phyloP scores from a whole-genome alignment of 2,113 vertebrate species.

The Corythornis madagascariensis region DNA sequence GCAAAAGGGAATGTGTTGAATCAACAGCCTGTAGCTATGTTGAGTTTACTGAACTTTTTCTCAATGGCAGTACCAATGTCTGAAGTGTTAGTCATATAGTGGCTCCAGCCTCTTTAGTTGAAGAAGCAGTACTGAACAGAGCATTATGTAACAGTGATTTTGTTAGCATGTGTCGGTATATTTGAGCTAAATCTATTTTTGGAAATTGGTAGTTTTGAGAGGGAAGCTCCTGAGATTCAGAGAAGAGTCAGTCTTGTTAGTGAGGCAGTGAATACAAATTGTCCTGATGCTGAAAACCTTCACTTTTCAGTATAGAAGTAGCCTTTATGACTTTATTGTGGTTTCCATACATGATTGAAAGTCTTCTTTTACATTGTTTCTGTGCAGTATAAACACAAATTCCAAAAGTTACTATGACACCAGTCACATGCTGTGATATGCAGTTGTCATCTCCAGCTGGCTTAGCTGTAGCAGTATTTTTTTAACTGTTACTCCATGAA shows the following conservation, averaged over 20 bases:
- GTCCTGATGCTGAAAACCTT: background rate
- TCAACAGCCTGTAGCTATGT: background rate
- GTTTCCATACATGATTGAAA: background rate
- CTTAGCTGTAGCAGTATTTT: background rate
- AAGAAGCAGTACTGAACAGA: background rate
- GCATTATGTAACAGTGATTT: background rate
- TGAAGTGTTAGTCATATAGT: background rate
- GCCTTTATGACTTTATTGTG: background rate
- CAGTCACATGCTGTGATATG: slow-evolving; percentile 10
- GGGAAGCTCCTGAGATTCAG: background rate
- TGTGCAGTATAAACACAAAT: slow-evolving; percentile 24
- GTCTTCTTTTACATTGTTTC: background rate
- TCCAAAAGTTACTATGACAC: background rate
- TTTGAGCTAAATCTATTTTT: background rate
- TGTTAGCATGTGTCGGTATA: background rate
- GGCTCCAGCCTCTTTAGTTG: background rate
- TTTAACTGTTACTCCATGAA: background rate
- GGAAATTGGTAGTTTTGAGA: background rate
- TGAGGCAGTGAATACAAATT: background rate
- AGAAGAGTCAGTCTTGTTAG: background rate
- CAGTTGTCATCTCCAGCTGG: slow-evolving; percentile 1
- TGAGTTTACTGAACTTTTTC: background rate
- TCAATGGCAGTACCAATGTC: background rate
- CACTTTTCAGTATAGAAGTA: background rate
- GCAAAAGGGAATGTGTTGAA: background rate